Evolutionary conservation across 2,797 vertebrate genomes (phyloP), one percentile per base, ranked within the genome.

Genomic region (Dipus sagitta): DNA sequence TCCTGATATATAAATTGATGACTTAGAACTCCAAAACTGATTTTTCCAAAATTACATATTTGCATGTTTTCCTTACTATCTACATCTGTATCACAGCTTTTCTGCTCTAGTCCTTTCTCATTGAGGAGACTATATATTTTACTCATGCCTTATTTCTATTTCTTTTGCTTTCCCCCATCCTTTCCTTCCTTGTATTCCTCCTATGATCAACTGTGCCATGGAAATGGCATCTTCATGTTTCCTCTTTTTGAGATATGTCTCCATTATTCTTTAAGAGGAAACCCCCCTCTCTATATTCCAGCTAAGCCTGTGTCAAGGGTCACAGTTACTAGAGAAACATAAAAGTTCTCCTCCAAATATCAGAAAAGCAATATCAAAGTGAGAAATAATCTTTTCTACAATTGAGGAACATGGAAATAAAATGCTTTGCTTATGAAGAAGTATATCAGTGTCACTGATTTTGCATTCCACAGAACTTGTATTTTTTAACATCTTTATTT

Each of bases 251-350:
- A 81, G 54, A 91, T 18, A 21, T 71, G 24, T 71, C 62, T 60
- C 5, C 4, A 26, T 79, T 65, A 60, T 82, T 90, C 70, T 28
- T 54, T 77, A 72, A 13, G 72, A 68, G 52, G 65, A 88, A 81
- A 93, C 52, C 24, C 26, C 6, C n/a, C 1, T 77, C 70, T 47
- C 15, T 81, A 62, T 64, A 38, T 92, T 87, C 90, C 64, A 85
- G 23, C 28, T 52, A 77, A 74, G 6, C n/a, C 5, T 74, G 64
- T n/a, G 47, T 77, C 71, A 70, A 64, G 32, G 3, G 2, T 62
- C 74, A 28, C 74, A 47, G 75, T 82, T 88, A 60, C 87, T 88
- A 70, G 82, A 77, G 87, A 88, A 92, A 93, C 80, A 77, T 3
- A 58, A 17, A 58, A 58, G 2, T 58, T 58, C 58, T 34, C 71